A percentile compares a stretch with the other conserved stretches of the same genome.
Evolutionary conservation across 2,113 vertebrate species (phyloP).

Genomic region (Holacanthus passer): DNA sequence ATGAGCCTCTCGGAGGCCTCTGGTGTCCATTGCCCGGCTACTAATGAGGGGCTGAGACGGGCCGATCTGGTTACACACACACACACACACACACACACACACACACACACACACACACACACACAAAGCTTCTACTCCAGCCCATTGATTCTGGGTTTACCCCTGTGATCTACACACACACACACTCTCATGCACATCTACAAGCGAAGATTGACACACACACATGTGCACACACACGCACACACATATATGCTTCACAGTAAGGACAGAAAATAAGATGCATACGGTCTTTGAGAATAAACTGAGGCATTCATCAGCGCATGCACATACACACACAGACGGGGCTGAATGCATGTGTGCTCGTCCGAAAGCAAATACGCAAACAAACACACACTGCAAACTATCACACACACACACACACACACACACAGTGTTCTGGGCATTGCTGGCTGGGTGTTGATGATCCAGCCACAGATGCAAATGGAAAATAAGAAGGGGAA

Average conservation of each 20-base stretch:
- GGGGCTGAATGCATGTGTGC: not conserved
- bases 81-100: conserved; percentile 46
- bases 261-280: not conserved
- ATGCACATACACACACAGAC: not conserved
- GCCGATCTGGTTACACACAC: conserved; percentile 70
- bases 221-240: not conserved
- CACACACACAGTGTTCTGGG: conserved; percentile 35
- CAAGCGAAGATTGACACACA: not conserved
- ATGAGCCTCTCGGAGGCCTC: conserved; percentile 71
- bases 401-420: conserved; percentile 16
- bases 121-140: conserved; percentile 31
- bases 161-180: conserved; percentile 43
- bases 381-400: conserved; percentile 16
- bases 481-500: conserved; percentile 67
- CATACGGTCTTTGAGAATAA: not conserved
- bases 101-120: conserved; percentile 28
- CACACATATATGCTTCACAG: not conserved
- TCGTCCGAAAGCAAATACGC: not conserved
- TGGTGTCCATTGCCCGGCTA: conserved; percentile 68
- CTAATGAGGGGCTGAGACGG: conserved; percentile 74
- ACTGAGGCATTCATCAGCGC: not conserved
- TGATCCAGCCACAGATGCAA: conserved; percentile 67
- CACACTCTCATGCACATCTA: not conserved
- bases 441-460: conserved; percentile 73
- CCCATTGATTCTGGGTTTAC: conserved; percentile 71